Conservation (phyloP, 2,113 vertebrate genomes). For the Pituophis catenifer region DNA sequence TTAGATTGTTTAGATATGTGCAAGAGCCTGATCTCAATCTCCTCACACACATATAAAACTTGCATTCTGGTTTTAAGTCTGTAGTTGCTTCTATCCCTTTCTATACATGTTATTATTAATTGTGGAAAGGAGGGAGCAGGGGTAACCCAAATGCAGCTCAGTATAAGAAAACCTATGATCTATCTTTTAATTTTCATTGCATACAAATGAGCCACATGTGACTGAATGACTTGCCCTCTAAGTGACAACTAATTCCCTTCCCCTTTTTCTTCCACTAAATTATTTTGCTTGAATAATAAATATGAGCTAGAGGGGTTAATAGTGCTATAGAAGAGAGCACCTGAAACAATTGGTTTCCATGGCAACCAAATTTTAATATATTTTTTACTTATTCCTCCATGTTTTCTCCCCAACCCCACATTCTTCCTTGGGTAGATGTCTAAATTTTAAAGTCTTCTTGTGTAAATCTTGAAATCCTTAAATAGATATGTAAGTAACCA, state of each 20-base stretch:
- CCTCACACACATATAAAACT: slow-evolving; percentile 25
- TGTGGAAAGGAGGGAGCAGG: slow-evolving; percentile 40
- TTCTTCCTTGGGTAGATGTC: slow-evolving; percentile 35
- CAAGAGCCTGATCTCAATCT: slow-evolving; percentile 1
- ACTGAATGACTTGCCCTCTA: slow-evolving; percentile 55
- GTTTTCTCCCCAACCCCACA: neutral
- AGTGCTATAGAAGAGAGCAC: slow-evolving; percentile 47
- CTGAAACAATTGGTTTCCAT: slow-evolving; percentile 68
- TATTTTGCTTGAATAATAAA: slow-evolving; percentile 71
- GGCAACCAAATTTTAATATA: slow-evolving; percentile 67
- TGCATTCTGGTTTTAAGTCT: slow-evolving; percentile 7
- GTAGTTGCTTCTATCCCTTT: slow-evolving; percentile 34
- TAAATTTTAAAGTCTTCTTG: slow-evolving; percentile 51
- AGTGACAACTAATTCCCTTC: slow-evolving; percentile 64
- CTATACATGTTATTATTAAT: slow-evolving; percentile 12
- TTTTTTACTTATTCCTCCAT: slow-evolving; percentile 50
- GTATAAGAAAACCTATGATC: slow-evolving; percentile 45
- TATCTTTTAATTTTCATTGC: slow-evolving; percentile 59
- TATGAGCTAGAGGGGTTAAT: slow-evolving; percentile 61
- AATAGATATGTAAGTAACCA: slow-evolving; percentile 19
- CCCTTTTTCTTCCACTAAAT: slow-evolving; percentile 42
- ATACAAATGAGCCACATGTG: slow-evolving; percentile 61
- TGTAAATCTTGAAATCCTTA: slow-evolving; percentile 7
- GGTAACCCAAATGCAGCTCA: slow-evolving; percentile 61
- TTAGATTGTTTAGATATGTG: neutral